A percentile compares a stretch with the other conserved stretches of the same genome.
Conservation (phyloP, 2,797 vertebrate species). For the Kryptolebias ocellatus region DNA sequence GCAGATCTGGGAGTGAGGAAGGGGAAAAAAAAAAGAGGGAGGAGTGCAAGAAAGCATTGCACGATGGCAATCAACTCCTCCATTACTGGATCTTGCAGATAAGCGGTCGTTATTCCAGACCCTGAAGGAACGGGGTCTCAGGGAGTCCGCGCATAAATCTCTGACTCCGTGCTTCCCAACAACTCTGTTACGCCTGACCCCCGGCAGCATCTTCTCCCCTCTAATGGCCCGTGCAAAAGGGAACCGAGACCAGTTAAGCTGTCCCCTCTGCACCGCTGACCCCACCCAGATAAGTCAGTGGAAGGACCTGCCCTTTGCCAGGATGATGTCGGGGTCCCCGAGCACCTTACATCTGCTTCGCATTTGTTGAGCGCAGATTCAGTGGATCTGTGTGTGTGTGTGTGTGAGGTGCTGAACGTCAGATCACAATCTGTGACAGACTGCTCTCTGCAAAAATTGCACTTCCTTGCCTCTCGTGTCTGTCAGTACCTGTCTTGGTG, state of each 20-base stretch:
- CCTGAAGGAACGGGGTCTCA: conserved; percentile 51
- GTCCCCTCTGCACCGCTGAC: conserved; percentile 57
- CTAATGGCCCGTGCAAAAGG: conserved; percentile 55
- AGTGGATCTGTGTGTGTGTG: conserved; percentile 36
- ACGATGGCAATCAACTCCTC: conserved; percentile 82
- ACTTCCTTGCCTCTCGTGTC: conserved; percentile 49
- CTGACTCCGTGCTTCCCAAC: conserved; percentile 12
- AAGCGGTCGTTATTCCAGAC: conserved; percentile 69
- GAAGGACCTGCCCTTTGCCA: conserved; percentile 61
- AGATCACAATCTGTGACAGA: conserved; percentile 67
- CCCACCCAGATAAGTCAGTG: conserved; percentile 65
- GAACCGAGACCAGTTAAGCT: conserved; percentile 50
- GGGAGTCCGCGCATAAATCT: conserved; percentile 33
- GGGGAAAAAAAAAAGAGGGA: conserved; percentile 33
- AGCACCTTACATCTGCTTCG: conserved; percentile 70
- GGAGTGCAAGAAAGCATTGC: conserved; percentile 75
- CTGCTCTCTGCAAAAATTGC: conserved; percentile 53
- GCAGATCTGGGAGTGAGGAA: conserved; percentile 14
- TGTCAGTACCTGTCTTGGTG: conserved; percentile 54
- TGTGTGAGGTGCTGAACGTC: conserved; percentile 55
- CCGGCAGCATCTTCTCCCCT: conserved; percentile 57
- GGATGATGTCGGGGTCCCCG: conserved; percentile 65
- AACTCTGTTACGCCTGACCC: conserved; percentile 24
- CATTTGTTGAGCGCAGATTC: conserved; percentile 60
- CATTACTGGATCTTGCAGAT: conserved; percentile 74